phyloP scores from a whole-genome alignment of 2,113 vertebrate species.

The Tragelaphus buxtoni region DNA sequence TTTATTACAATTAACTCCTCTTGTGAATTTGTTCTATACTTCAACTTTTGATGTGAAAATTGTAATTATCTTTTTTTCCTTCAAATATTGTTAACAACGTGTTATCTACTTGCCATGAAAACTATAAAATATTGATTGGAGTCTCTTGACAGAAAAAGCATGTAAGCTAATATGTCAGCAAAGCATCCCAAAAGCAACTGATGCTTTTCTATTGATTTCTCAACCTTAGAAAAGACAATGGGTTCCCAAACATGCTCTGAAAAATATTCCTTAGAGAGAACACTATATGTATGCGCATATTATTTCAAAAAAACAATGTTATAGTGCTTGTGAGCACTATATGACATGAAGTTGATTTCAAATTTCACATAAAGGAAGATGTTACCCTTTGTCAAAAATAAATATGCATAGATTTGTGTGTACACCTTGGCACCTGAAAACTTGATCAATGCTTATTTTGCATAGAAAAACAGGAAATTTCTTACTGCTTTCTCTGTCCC shows the following conservation, averaged over 20 bases:
- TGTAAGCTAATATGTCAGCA: neutral
- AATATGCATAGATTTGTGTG: neutral
- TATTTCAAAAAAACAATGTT: slow-evolving; percentile 30
- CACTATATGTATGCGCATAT: neutral
- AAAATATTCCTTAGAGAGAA: neutral
- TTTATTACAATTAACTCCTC: slow-evolving; percentile 10
- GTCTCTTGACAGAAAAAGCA: slow-evolving; percentile 31
- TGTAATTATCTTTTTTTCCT: slow-evolving; percentile 23
- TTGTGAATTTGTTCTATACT: neutral
- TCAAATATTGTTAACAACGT: slow-evolving; percentile 57
- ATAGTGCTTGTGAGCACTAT: neutral
- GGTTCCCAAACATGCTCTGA: neutral
- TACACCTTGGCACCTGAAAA: neutral
- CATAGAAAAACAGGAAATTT: neutral
- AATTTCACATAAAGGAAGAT: neutral
- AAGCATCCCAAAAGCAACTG: neutral
- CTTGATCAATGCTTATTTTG: neutral
- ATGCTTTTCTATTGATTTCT: slow-evolving; percentile 55
- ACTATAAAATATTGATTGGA: slow-evolving; percentile 13
- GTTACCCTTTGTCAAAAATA: neutral
- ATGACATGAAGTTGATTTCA: neutral
- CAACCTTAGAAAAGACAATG: slow-evolving; percentile 30
- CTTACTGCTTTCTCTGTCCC: neutral
- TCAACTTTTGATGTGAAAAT: slow-evolving; percentile 41
- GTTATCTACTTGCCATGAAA: slow-evolving; percentile 42